Percentiles rank a stretch among this genome's conserved stretches.
phyloP scores from a whole-genome alignment of 1,140 invertebrate genomes.

The Mycetomoellerius zeteki region DNA sequence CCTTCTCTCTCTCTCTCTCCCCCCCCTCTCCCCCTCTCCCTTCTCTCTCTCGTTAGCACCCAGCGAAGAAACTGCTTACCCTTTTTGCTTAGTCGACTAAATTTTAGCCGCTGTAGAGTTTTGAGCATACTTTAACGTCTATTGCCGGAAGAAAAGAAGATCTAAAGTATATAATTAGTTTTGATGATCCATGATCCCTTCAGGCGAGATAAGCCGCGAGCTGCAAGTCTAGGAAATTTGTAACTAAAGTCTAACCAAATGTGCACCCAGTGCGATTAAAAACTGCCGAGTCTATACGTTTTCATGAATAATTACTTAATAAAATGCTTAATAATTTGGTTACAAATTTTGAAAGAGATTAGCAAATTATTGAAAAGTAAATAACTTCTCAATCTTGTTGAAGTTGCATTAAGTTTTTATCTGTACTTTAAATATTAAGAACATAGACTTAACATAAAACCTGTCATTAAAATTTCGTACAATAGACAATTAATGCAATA shows the following conservation, averaged over 20 bases:
- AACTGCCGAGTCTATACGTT: neutral
- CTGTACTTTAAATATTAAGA: neutral
- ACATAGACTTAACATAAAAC: neutral
- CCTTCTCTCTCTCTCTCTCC: neutral
- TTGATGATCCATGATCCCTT: conserved; percentile 35
- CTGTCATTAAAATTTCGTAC: neutral
- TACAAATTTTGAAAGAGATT: neutral
- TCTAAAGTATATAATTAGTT: conserved; percentile 65
- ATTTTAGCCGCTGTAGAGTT: conserved; percentile 57
- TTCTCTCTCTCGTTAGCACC: conserved; percentile 8
- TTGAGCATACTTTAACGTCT: conserved; percentile 31
- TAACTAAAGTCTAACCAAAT: neutral
- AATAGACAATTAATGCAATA: neutral
- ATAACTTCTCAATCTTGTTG: neutral
- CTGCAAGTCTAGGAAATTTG: neutral
- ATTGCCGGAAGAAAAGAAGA: conserved; percentile 36
- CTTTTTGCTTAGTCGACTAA: conserved; percentile 72
- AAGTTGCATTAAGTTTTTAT: neutral
- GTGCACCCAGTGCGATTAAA: neutral
- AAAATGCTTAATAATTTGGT: neutral
- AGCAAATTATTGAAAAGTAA: neutral
- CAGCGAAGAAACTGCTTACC: conserved; percentile 68
- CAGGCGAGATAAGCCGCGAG: conserved; percentile 12
- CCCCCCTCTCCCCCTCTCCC: too few relatives aligned
- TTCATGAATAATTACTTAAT: neutral